Percentiles rank a stretch among this genome's conserved stretches.
These are phyloP conservation scores for Spea bombifrons DNA, from an alignment of 2,113 vertebrate genomes.

Conservation along the genomic window DNA sequence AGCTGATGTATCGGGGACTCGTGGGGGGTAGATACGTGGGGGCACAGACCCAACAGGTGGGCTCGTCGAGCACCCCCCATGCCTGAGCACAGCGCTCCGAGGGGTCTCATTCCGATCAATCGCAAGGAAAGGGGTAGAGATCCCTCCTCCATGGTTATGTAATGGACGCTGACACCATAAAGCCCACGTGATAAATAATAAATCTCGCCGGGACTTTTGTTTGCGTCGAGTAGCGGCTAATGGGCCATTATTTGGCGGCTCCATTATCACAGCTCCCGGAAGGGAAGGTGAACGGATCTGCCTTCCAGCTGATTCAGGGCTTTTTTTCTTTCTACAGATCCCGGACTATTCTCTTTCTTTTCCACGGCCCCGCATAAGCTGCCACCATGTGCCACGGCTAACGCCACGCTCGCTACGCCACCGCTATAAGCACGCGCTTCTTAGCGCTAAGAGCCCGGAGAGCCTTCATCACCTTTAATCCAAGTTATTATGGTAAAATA, in stretches of 20 bases:
- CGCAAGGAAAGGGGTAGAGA: too few species aligned
- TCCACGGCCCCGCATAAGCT: conserved; percentile 64
- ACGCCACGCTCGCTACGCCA: background rate
- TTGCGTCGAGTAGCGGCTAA: background rate
- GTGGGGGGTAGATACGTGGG: too few species aligned
- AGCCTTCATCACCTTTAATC: too few species aligned
- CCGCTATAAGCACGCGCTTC: background rate
- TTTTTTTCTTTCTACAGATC: conserved; percentile 58
- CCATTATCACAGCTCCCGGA: background rate
- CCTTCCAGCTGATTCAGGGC: conserved; percentile 26
- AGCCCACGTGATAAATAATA: background rate
- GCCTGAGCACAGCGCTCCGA: too few species aligned
- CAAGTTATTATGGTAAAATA: too few species aligned
- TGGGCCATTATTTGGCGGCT: background rate
- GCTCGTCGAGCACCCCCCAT: too few species aligned
- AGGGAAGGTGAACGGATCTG: background rate
- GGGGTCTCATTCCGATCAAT: too few species aligned
- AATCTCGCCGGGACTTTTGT: background rate
- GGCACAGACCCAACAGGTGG: too few species aligned
- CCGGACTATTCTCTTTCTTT: conserved; percentile 52
- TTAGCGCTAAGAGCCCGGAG: too few species aligned
- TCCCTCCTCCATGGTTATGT: background rate
- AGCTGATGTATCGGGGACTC: too few species aligned
- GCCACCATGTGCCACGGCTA: conserved; percentile 53
- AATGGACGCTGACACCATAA: background rate